phyloP scores from a whole-genome alignment of 2,888 invertebrate species.

The Callyntrura guangdongensis region DNA sequence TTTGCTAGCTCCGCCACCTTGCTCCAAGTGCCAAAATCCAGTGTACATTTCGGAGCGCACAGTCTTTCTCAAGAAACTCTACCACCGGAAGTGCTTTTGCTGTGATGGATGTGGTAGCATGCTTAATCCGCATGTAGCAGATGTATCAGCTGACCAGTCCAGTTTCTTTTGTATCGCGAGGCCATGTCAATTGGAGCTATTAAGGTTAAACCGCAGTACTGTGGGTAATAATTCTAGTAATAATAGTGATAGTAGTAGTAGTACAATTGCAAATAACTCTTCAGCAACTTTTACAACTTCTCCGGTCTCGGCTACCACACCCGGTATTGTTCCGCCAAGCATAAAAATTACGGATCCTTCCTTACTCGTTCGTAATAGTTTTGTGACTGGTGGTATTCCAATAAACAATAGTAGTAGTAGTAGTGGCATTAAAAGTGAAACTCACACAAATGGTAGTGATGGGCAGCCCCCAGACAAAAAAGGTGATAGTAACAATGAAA shows the following conservation, averaged over 20 bases:
- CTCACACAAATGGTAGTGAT: neutral
- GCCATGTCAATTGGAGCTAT: constrained; percentile 81
- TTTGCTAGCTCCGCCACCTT: constrained; percentile 79
- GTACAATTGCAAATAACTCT: constrained; percentile 43
- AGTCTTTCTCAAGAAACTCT: constrained; percentile 83
- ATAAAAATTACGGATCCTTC: constrained; percentile 59
- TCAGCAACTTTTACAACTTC: constrained; percentile 7
- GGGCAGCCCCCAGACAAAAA: neutral
- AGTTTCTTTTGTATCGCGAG: constrained; percentile 81
- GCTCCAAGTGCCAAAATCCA: constrained; percentile 83
- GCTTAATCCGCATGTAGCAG: constrained; percentile 83
- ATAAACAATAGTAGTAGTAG: neutral
- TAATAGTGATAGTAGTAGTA: constrained; percentile 53
- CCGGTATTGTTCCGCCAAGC: constrained; percentile 22
- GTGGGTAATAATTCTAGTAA: constrained; percentile 36
- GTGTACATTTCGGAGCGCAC: constrained; percentile 83
- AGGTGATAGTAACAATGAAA: constrained; percentile 50
- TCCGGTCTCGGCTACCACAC: neutral
- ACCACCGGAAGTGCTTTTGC: constrained; percentile 83
- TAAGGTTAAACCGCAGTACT: constrained; percentile 70
- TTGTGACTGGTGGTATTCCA: constrained; percentile 14
- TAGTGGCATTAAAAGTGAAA: constrained; percentile 14
- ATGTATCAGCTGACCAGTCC: constrained; percentile 80
- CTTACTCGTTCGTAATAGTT: constrained; percentile 55
- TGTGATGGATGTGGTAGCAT: constrained; percentile 82